phyloP scores from a whole-genome alignment of 2,797 vertebrate species.

The Buphagus erythrorhynchus region DNA sequence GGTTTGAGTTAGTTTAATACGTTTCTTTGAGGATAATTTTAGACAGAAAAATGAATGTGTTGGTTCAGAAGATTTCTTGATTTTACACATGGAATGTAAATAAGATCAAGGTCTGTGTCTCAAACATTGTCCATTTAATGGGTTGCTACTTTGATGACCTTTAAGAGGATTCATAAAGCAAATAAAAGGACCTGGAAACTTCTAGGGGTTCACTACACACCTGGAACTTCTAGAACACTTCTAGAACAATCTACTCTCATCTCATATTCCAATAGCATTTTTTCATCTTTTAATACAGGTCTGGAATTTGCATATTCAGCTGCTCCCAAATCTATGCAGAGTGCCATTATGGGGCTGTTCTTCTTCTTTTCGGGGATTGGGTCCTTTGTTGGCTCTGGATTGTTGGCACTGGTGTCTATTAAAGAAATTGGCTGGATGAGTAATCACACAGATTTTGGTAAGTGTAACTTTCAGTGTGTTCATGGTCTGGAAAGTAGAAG shows the following conservation, averaged over 20 bases:
- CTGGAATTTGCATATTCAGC: slow-evolving; percentile 97
- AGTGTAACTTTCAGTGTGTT: slow-evolving; percentile 64
- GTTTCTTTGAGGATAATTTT: neutral
- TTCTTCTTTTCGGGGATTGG: slow-evolving; percentile 98
- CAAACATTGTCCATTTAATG: neutral
- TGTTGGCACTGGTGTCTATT: slow-evolving; percentile 91
- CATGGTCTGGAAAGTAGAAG: neutral
- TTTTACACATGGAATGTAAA: neutral
- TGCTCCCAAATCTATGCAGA: slow-evolving; percentile 97
- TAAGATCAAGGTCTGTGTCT: neutral
- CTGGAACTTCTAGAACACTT: neutral
- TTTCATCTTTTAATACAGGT: slow-evolving; percentile 75
- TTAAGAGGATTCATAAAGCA: neutral
- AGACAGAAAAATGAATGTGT: neutral
- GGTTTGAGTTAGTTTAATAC: too few relatives aligned
- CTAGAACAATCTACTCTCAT: neutral
- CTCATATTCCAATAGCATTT: neutral
- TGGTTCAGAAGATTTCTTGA: neutral
- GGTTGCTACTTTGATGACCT: neutral
- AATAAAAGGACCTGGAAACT: neutral
- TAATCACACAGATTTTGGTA: slow-evolving; percentile 92
- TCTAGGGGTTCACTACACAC: neutral
- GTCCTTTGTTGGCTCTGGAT: slow-evolving; percentile 94
- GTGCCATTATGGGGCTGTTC: slow-evolving; percentile 97
- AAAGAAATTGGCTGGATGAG: slow-evolving; percentile 97